Percentiles rank a stretch among this genome's conserved stretches.
Evolutionary conservation across 2,797 vertebrate species (phyloP).

Genomic region (Threskiornis aethiopicus): DNA sequence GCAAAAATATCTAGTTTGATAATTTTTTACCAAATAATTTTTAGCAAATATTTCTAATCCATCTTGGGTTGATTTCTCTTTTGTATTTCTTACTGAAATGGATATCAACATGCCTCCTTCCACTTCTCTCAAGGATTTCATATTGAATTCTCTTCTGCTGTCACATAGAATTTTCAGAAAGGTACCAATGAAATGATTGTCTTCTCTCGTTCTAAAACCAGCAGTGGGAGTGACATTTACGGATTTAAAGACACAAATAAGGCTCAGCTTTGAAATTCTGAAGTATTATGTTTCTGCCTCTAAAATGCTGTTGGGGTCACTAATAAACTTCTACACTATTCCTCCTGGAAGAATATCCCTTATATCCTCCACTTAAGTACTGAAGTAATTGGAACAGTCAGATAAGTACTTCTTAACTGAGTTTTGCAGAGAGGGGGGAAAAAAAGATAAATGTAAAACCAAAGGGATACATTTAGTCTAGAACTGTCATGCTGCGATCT

Average conservation of each 20-base stretch:
- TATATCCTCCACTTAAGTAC: neutral
- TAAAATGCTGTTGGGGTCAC: neutral
- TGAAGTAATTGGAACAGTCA: neutral
- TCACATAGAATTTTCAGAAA: neutral
- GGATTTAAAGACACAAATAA: neutral
- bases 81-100: constrained; percentile 39
- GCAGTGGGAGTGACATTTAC: neutral
- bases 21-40: neutral
- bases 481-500: neutral
- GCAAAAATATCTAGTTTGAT: neutral
- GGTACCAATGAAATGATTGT: neutral
- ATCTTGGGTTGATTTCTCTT: neutral
- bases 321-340: neutral
- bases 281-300: neutral
- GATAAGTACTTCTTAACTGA: neutral
- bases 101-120: neutral
- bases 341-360: neutral
- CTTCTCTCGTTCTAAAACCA: neutral
- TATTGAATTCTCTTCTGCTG: neutral
- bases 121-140: neutral
- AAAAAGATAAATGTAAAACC: neutral
- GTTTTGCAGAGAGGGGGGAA: neutral
- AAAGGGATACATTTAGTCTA: neutral
- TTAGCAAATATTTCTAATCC: neutral
- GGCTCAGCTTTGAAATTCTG: neutral